Evolutionary conservation across 2,888 invertebrate species (phyloP).

Genomic region (Rhingia rostrata): DNA sequence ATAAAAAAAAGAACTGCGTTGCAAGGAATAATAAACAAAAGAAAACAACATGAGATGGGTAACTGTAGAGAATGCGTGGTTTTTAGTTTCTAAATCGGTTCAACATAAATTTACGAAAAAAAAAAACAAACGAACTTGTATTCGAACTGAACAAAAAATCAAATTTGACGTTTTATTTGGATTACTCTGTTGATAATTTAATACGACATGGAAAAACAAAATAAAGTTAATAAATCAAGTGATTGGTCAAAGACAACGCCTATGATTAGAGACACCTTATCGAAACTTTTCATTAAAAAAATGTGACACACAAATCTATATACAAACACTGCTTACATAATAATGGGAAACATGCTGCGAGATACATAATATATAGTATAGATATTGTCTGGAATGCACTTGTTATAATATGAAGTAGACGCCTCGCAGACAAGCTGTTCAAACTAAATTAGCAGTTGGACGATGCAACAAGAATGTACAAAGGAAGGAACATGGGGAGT

Average conservation of each 20-base stretch:
- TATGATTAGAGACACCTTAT: slow-evolving; percentile 44
- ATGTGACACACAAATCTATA: slow-evolving; percentile 7
- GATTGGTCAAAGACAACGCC: slow-evolving; percentile 49
- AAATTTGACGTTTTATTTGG: neutral
- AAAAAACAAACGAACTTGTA: no score
- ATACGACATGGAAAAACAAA: no score
- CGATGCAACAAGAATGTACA: neutral
- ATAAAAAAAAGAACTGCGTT: slow-evolving; percentile 25
- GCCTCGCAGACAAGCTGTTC: slow-evolving; percentile 11
- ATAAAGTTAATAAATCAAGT: neutral
- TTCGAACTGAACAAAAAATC: neutral
- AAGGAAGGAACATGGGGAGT: neutral
- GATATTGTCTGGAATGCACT: slow-evolving; percentile 1
- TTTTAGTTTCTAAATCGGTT: neutral
- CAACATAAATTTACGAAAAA: neutral
- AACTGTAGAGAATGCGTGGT: neutral
- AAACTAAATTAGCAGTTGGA: slow-evolving; percentile 7
- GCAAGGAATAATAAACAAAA: slow-evolving; percentile 26
- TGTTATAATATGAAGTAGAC: slow-evolving; percentile 6
- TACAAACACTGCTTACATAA: slow-evolving; percentile 6
- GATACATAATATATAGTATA: neutral
- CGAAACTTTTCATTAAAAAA: slow-evolving; percentile 14
- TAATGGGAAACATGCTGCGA: slow-evolving; percentile 6
- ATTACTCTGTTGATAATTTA: slow-evolving; percentile 4
- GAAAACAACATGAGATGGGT: slow-evolving; percentile 10